Conservation (phyloP, 2,888 invertebrate species). For the Eupithecia tripunctaria region DNA sequence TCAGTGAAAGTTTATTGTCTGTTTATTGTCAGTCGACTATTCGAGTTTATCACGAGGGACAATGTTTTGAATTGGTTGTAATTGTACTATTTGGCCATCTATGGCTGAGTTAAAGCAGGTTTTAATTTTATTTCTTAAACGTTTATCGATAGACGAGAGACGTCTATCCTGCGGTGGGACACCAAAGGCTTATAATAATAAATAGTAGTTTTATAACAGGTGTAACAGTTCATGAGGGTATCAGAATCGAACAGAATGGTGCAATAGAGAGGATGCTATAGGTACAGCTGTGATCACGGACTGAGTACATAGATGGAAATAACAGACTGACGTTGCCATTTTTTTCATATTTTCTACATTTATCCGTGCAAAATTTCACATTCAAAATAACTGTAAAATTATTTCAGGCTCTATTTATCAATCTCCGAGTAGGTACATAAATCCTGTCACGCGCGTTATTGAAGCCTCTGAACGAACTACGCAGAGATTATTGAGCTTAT, state of each 20-base stretch:
- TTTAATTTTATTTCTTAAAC: background rate
- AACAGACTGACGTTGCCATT: too few relatives aligned
- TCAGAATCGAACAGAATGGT: background rate
- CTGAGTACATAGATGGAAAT: too few relatives aligned
- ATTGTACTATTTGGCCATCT: constrained; percentile 12
- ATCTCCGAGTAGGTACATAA: constrained; percentile 31
- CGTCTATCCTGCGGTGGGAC: background rate
- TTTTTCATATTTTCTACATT: background rate
- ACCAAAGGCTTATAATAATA: too few relatives aligned
- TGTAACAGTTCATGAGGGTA: background rate
- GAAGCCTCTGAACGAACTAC: constrained; percentile 37
- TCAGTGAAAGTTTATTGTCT: constrained; percentile 61
- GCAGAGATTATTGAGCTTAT: constrained; percentile 46
- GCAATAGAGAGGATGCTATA: background rate
- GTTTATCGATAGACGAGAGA: background rate
- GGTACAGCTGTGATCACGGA: too few relatives aligned
- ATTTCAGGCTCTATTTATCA: constrained; percentile 34
- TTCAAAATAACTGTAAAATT: constrained; percentile 12
- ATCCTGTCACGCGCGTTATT: constrained; percentile 49
- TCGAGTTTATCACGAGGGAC: constrained; percentile 33
- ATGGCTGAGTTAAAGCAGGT: background rate
- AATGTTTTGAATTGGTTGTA: constrained; percentile 20
- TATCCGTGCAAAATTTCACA: constrained; percentile 6
- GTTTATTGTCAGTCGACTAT: constrained; percentile 44
- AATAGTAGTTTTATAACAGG: background rate